Percentiles rank a stretch among this genome's conserved stretches.
Evolutionary conservation across 1,140 invertebrate genomes (phyloP).

Genomic region (Halictus rubicundus): DNA sequence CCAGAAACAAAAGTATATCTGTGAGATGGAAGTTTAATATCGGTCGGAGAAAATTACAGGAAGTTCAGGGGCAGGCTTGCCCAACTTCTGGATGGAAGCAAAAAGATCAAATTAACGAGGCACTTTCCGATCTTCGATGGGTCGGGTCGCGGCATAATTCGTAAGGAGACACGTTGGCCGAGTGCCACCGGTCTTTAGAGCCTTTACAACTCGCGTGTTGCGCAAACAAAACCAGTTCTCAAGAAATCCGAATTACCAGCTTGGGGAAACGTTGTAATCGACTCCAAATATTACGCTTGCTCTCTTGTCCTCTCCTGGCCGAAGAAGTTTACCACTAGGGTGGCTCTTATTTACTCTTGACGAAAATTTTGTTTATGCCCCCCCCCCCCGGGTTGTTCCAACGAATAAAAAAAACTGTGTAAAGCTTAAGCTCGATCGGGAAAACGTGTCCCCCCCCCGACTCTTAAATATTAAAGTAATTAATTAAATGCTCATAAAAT

Average conservation of each 20-base stretch:
- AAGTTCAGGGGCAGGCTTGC: conserved; percentile 55
- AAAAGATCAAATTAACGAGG: conserved; percentile 59
- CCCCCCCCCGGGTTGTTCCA: too few species aligned
- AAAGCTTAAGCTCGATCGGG: too few species aligned
- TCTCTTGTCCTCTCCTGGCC: neutral
- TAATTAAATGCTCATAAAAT: too few species aligned
- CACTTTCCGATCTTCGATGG: conserved; percentile 53
- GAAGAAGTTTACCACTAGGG: neutral
- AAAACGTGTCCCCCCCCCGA: too few species aligned
- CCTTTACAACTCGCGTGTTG: conserved; percentile 28
- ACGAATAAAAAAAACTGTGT: too few species aligned
- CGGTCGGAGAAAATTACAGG: conserved; percentile 65
- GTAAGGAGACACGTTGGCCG: conserved; percentile 63
- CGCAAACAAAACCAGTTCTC: conserved; percentile 71
- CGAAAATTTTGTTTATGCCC: too few species aligned
- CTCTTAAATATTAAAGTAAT: too few species aligned
- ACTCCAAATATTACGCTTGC: neutral
- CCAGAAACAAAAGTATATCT: conserved; percentile 36
- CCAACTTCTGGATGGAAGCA: conserved; percentile 44
- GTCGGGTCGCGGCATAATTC: conserved; percentile 63
- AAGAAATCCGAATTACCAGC: conserved; percentile 55
- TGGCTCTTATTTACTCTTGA: too few species aligned
- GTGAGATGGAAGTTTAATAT: conserved; percentile 14
- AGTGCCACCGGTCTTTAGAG: conserved; percentile 70
- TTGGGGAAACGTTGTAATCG: conserved; percentile 67